Conservation (phyloP, 2,797 vertebrate species). For the Novumbra hubbsi region DNA sequence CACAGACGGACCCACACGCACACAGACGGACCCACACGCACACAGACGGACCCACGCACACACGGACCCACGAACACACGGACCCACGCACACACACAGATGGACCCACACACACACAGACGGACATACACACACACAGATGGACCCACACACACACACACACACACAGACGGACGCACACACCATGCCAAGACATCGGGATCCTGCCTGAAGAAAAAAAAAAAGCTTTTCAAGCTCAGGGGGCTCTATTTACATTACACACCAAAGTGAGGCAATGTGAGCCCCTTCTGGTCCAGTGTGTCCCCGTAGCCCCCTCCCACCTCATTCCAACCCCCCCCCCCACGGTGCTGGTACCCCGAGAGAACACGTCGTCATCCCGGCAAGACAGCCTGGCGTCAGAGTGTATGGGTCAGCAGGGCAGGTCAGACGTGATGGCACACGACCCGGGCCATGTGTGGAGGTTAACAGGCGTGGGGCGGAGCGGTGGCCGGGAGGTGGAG, state of each 20-base stretch:
- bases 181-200: background rate
- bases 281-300: constrained; percentile 37
- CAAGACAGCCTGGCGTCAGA: constrained; percentile 74
- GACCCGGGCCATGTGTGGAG: constrained; percentile 62
- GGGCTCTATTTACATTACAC: constrained; percentile 64
- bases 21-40: background rate
- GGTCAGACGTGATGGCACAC: constrained; percentile 34
- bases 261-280: constrained; percentile 69
- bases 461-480: background rate
- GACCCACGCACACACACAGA: background rate
- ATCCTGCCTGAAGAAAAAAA: background rate
- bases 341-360: constrained; percentile 49
- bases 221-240: constrained; percentile 15
- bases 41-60: background rate
- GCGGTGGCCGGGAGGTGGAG: constrained; percentile 6
- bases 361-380: constrained; percentile 71
- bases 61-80: background rate
- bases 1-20: background rate
- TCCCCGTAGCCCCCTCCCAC: constrained; percentile 1
- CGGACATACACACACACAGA: background rate
- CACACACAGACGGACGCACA: background rate
- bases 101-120: background rate
- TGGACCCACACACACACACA: too few relatives aligned
- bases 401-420: constrained; percentile 60
- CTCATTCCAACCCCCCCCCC: constrained; percentile 17